These are phyloP conservation scores for Drosophila melanogaster DNA, from an alignment of 1,140 invertebrate species.

Conservation along the genomic window DNA sequence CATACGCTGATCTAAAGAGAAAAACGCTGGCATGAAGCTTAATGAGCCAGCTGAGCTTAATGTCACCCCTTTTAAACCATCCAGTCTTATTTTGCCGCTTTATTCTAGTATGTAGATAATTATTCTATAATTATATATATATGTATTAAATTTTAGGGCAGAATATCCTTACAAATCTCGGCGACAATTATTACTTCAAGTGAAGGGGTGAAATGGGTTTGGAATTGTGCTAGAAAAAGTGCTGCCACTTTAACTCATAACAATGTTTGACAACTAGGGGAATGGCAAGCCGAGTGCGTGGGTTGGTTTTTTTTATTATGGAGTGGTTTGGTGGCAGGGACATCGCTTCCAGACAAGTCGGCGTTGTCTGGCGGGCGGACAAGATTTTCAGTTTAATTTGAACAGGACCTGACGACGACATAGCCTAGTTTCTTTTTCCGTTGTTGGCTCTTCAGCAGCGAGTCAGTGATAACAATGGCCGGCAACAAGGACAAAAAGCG, in stretches of 20 bases:
- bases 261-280: slow-evolving; percentile 56
- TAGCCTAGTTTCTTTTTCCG: slow-evolving; percentile 67
- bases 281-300: slow-evolving; percentile 14
- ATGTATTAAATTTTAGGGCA: background rate
- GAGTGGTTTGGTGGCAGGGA: slow-evolving; percentile 10
- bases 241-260: slow-evolving; percentile 72
- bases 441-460: slow-evolving; percentile 37
- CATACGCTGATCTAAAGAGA: slow-evolving; percentile 19
- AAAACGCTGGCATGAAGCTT: background rate
- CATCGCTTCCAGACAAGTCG: slow-evolving; percentile 39
- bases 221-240: slow-evolving; percentile 68
- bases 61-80: no score
- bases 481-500: slow-evolving; percentile 65
- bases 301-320: background rate
- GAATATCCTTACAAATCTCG: no score
- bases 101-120: no score
- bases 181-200: slow-evolving; percentile 10
- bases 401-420: slow-evolving; percentile 69
- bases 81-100: no score
- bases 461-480: slow-evolving; percentile 49
- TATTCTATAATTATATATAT: no score
- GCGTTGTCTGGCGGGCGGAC: slow-evolving; percentile 52
- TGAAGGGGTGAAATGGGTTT: background rate
- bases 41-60: background rate
- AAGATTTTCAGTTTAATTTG: slow-evolving; percentile 82